Evolutionary conservation across 2,113 vertebrate genomes (phyloP).

Genomic region (Seriola aureovittata): DNA sequence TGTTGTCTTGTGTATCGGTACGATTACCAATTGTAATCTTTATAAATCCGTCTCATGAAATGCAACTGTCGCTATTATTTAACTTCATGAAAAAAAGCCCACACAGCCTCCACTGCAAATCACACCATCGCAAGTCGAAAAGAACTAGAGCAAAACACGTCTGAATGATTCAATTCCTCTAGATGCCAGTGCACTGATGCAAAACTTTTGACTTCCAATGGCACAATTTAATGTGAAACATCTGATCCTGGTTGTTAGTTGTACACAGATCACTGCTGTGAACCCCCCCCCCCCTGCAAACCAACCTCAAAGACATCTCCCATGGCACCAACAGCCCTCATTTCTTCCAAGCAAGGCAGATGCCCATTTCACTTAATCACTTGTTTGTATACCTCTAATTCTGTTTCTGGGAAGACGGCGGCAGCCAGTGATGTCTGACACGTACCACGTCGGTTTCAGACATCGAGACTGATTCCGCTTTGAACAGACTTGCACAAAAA

Average conservation of each 20-base stretch:
- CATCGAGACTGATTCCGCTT: neutral
- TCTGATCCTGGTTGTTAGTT: conserved; percentile 43
- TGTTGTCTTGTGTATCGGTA: too few species aligned
- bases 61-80: neutral
- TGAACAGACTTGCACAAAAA: neutral
- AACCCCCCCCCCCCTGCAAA: conserved; percentile 2
- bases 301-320: conserved; percentile 32
- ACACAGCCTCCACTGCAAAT: neutral
- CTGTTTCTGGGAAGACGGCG: conserved; percentile 44
- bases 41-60: neutral
- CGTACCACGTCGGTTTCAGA: conserved; percentile 3
- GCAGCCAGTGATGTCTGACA: conserved; percentile 38
- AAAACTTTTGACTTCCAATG: conserved; percentile 25
- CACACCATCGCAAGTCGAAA: neutral
- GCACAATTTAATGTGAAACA: conserved; percentile 51
- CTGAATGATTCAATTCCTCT: conserved; percentile 20
- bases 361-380: conserved; percentile 37
- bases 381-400: conserved; percentile 46
- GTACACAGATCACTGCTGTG: conserved; percentile 15
- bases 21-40: neutral
- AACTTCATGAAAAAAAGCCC: neutral
- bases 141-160: neutral
- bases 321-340: conserved; percentile 34
- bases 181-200: conserved; percentile 6
- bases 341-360: conserved; percentile 34